Conservation (phyloP, 2,888 invertebrate species). For the Polyommatus iphigenia region DNA sequence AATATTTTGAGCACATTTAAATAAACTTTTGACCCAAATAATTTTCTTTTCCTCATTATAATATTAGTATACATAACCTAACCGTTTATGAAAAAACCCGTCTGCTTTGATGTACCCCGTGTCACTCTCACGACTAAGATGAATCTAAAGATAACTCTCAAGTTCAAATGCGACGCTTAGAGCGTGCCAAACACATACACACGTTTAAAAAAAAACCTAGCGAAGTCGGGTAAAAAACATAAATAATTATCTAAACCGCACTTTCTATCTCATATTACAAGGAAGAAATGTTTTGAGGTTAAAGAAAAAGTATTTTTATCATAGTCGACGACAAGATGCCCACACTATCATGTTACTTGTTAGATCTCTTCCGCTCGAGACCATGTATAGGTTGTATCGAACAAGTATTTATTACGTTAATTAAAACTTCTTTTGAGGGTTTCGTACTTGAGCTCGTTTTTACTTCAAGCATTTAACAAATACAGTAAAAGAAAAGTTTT, state of each 20-base stretch:
- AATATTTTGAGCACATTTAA: no score
- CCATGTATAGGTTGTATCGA: neutral
- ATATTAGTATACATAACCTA: neutral
- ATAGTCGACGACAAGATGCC: conserved; percentile 19
- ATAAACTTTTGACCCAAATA: no score
- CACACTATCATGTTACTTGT: conserved; percentile 7
- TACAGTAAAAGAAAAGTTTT: neutral
- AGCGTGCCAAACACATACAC: neutral
- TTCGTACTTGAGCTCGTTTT: neutral
- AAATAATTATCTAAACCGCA: conserved; percentile 48
- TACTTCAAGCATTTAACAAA: neutral
- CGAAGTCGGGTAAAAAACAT: conserved; percentile 44
- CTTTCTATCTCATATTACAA: conserved; percentile 51
- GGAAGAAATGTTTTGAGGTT: conserved; percentile 50
- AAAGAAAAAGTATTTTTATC: conserved; percentile 42
- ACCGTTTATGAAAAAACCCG: neutral
- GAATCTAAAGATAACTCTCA: neutral
- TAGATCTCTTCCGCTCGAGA: neutral
- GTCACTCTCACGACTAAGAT: neutral
- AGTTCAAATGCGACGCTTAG: neutral
- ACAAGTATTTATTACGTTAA: neutral
- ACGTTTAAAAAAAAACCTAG: neutral
- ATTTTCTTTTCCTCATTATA: neutral
- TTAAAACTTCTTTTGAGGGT: neutral
- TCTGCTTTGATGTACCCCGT: neutral